Evolutionary conservation across 2,797 vertebrate species (phyloP), one percentile per base, ranked within the genome.

Genomic region (Tokudaia muenninki): DNA sequence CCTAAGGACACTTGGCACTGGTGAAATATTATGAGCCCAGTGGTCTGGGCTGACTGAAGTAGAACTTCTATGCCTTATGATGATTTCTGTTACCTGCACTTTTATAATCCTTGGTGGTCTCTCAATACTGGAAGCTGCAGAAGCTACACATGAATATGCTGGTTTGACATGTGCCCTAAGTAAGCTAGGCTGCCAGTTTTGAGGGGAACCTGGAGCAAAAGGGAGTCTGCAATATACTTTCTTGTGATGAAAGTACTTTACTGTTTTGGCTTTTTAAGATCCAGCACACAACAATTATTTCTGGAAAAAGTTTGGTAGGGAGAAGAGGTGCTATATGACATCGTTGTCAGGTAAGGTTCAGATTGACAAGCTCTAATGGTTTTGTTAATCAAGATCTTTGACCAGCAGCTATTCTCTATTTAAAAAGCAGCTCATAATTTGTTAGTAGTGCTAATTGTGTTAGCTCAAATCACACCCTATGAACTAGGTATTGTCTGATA

Each of bases 351-450:
- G 65, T 16, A 24, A 65, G 31, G 6, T 57, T 74, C 6, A 47
- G 50, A 26, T 1, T 47, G 7, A 7, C 57, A 37, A 77, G 22
- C 14, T 8, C 50, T 82, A 83, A 5, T 19, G 37, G 34, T 83
- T 95, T 47, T 79, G 6, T 34, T 81, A 44, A 44, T 67, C 79
- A 90, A 74, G 65, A 74, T 4, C 72, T 21, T 14, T 14, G 50
- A 31, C 26, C n/a, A 90, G n/a, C 4, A 88, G 57, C 41, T 59
- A 79, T 61, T 74, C 50, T 34, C 14, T 13, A 55, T 26, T 80
- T 96, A 41, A 89, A 95, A 92, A 95, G 34, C 11, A 50, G 10
- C 3, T 75, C 26, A 57, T 79, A 59, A 65, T 12, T 91, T 92
- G 55, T 34, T 90, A 87, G 4, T 88, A 87, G 67, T 24, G 37